These are phyloP conservation scores for Sialia sialis DNA, from an alignment of 2,113 vertebrate genomes.

Conservation along the genomic window DNA sequence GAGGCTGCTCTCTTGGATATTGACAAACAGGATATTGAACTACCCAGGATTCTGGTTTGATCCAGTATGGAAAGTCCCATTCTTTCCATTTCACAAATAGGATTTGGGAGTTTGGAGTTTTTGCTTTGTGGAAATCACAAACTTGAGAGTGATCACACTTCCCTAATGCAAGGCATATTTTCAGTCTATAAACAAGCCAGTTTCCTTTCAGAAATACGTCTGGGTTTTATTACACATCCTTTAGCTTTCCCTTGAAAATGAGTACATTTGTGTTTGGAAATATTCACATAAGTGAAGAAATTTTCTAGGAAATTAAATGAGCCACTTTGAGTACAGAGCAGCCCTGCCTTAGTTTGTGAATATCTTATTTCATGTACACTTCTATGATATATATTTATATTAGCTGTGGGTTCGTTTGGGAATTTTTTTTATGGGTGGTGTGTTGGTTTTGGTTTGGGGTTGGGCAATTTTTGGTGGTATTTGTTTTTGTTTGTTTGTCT, in stretches of 20 bases:
- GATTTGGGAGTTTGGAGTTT: background rate
- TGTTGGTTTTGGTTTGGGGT: background rate
- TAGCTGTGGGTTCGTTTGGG: background rate
- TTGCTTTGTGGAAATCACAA: constrained; percentile 10
- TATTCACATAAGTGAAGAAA: background rate
- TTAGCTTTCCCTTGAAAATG: constrained; percentile 35
- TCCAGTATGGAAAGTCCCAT: constrained; percentile 18
- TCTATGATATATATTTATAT: background rate
- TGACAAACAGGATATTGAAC: constrained; percentile 31
- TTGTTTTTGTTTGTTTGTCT: background rate
- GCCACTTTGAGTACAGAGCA: background rate
- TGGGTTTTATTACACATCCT: constrained; percentile 28
- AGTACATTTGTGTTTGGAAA: background rate
- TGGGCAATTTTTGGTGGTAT: background rate
- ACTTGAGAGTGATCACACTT: constrained; percentile 44
- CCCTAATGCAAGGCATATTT: constrained; percentile 47
- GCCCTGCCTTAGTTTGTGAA: background rate
- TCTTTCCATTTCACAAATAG: constrained; percentile 7
- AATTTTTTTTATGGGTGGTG: background rate
- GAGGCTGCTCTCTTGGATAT: background rate
- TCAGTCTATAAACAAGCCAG: background rate
- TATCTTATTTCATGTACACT: background rate
- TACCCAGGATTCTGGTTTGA: constrained; percentile 9
- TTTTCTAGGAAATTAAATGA: constrained; percentile 44
- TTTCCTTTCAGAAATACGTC: constrained; percentile 22